Conservation (phyloP, 2,888 invertebrate genomes). For the Scrobipalpa costella region DNA sequence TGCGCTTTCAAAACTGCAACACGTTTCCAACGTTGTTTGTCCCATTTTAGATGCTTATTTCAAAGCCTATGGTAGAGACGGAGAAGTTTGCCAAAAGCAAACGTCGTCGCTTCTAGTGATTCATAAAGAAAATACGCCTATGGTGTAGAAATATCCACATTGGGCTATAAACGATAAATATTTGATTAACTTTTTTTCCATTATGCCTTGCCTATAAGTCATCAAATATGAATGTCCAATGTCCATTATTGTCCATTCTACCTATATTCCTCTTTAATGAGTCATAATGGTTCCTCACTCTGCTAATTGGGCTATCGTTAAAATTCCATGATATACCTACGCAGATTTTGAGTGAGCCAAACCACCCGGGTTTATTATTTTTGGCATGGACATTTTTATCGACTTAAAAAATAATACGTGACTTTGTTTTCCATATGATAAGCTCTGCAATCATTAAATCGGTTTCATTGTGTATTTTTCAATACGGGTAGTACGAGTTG, state of each 20-base stretch:
- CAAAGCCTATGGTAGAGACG: conserved; percentile 21
- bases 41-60: conserved; percentile 4
- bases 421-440: too few relatives aligned
- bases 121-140: conserved; percentile 45
- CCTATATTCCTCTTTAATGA: background rate
- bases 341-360: too few relatives aligned
- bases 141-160: conserved; percentile 30
- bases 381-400: too few relatives aligned
- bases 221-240: background rate
- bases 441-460: too few relatives aligned
- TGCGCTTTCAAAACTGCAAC: too few relatives aligned
- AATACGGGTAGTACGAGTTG: too few relatives aligned
- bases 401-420: too few relatives aligned
- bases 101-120: conserved; percentile 51
- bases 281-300: background rate
- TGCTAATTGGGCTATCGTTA: background rate
- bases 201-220: too few relatives aligned
- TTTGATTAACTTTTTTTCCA: too few relatives aligned
- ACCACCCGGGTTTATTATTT: too few relatives aligned
- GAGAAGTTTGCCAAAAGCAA: conserved; percentile 42
- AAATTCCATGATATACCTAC: conserved; percentile 1
- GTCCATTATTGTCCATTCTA: background rate
- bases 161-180: conserved; percentile 1
- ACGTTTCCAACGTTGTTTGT: too few relatives aligned
- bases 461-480: too few relatives aligned